Percentiles rank a stretch among this genome's conserved stretches.
Evolutionary conservation across 1,140 invertebrate genomes (phyloP).

Genomic region (Macrosteles quadrilineatus): DNA sequence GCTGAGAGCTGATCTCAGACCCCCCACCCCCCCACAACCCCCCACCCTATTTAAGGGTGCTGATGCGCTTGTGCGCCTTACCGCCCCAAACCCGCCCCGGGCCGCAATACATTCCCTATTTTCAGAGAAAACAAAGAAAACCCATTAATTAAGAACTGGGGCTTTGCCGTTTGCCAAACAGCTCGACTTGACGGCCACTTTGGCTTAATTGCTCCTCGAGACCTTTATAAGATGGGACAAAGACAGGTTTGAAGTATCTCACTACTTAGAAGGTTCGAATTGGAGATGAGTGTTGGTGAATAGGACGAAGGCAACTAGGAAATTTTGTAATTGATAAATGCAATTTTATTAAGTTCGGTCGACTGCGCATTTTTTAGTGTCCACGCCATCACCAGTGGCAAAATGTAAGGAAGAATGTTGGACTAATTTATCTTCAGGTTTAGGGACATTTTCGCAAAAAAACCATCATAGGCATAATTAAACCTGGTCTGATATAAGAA

Average conservation of each 20-base stretch:
- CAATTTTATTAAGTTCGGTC: no score
- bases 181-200: background rate
- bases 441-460: no score
- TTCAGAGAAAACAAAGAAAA: conserved; percentile 11
- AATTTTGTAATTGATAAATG: no score
- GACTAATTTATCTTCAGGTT: no score
- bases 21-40: background rate
- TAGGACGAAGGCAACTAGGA: no score
- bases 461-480: no score
- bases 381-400: no score
- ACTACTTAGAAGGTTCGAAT: background rate
- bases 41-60: background rate
- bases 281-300: background rate
- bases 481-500: no score
- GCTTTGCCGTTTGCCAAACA: background rate
- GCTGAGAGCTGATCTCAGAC: background rate
- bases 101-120: background rate
- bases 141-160: conserved; percentile 9
- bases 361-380: no score
- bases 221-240: background rate
- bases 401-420: no score
- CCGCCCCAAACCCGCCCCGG: background rate
- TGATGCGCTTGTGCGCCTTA: conserved; percentile 5
- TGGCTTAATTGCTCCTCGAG: background rate
- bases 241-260: background rate